phyloP scores from a whole-genome alignment of 2,888 invertebrate species.

The Dicycla oo region DNA sequence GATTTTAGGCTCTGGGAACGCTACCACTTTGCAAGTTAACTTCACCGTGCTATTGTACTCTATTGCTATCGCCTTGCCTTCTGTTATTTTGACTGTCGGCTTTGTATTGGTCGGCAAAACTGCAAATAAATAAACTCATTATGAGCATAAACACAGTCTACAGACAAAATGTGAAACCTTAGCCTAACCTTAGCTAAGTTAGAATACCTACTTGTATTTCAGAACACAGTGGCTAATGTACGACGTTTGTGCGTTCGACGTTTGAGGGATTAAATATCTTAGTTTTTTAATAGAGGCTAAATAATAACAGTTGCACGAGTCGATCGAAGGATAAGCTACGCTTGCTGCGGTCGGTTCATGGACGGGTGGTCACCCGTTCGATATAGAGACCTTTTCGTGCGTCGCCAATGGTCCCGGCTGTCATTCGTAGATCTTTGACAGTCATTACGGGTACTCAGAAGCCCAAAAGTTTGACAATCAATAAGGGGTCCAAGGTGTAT shows the following conservation, averaged over 20 bases:
- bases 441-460: too few relatives aligned
- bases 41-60: slow-evolving; percentile 52
- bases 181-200: not conserved
- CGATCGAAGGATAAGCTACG: too few relatives aligned
- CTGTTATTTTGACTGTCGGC: slow-evolving; percentile 54
- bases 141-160: not conserved
- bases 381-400: too few relatives aligned
- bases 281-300: too few relatives aligned
- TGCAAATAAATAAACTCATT: not conserved
- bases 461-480: too few relatives aligned
- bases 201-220: not conserved
- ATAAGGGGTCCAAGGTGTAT: too few relatives aligned
- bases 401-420: too few relatives aligned
- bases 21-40: slow-evolving; percentile 62
- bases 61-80: slow-evolving; percentile 50
- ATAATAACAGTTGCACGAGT: too few relatives aligned
- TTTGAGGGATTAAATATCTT: not conserved
- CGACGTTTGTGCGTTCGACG: too few relatives aligned
- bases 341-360: too few relatives aligned
- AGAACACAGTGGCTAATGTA: not conserved
- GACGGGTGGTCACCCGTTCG: too few relatives aligned
- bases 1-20: slow-evolving; percentile 59
- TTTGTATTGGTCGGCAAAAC: slow-evolving; percentile 27
- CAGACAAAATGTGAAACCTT: not conserved
- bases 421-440: too few relatives aligned